Evolutionary conservation across 37 sponge, comb jelly and placozoan species (phyloP).

Genomic region (Chondrosia reniformis): DNA sequence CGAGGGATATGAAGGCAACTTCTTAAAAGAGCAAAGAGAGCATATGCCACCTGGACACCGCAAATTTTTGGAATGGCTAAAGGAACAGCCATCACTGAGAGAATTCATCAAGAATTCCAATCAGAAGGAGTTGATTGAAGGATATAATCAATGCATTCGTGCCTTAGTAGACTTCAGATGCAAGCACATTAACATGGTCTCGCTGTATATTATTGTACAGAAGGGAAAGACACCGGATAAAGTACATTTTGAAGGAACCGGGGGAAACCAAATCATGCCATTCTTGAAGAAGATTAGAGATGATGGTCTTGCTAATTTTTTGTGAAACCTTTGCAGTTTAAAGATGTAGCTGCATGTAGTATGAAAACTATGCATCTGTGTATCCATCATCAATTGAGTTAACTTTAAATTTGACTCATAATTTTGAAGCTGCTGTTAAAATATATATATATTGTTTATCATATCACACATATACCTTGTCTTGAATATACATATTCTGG

Average conservation of each 20-base stretch:
- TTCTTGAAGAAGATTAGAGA: constrained; percentile 51
- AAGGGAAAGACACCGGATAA: constrained; percentile 35
- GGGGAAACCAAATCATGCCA: constrained; percentile 58
- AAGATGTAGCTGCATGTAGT: too few relatives aligned
- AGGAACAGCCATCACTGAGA: constrained; percentile 32
- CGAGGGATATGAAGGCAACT: constrained; percentile 21
- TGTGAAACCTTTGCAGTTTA: too few relatives aligned
- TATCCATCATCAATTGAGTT: too few relatives aligned
- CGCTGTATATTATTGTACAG: constrained; percentile 62
- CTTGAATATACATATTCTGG: too few relatives aligned
- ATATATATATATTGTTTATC: too few relatives aligned
- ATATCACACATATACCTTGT: too few relatives aligned
- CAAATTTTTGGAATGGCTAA: constrained; percentile 37
- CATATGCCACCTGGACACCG: constrained; percentile 70
- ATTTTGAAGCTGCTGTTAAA: too few relatives aligned
- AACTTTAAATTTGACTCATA: too few relatives aligned
- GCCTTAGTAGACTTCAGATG: constrained; percentile 41
- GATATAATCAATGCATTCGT: constrained; percentile 43
- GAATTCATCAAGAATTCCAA: constrained; percentile 30
- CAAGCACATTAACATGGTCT: constrained; percentile 58
- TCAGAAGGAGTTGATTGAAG: too few relatives aligned
- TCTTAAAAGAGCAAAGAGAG: constrained; percentile 33
- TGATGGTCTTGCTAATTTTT: too few relatives aligned
- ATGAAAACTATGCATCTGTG: too few relatives aligned
- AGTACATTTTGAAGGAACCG: too few relatives aligned